Percentiles rank a stretch among this genome's conserved stretches.
Conservation (phyloP, 2,113 vertebrate genomes). For the Charadrius vociferus region DNA sequence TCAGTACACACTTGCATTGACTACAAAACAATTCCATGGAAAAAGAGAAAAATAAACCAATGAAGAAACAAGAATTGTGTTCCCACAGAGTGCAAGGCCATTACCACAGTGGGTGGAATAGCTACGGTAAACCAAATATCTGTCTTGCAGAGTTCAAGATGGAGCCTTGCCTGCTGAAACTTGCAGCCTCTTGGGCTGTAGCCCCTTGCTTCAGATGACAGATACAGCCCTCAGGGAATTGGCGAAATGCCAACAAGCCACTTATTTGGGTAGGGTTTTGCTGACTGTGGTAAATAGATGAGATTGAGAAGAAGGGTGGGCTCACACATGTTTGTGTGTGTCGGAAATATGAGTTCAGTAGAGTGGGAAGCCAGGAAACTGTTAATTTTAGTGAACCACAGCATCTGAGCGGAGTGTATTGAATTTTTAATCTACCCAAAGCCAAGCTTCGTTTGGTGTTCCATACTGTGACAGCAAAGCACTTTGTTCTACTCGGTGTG, state of each 20-base stretch:
- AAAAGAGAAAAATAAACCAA: neutral
- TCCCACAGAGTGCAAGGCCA: neutral
- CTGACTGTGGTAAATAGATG: neutral
- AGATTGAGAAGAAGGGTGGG: neutral
- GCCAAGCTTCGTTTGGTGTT: neutral
- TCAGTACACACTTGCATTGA: neutral
- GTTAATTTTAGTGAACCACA: neutral
- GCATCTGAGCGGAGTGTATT: neutral
- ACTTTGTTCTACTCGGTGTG: neutral
- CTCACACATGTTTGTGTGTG: neutral
- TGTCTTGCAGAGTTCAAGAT: neutral
- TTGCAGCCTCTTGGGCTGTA: neutral
- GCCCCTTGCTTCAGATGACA: neutral
- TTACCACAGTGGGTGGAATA: neutral
- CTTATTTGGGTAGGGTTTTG: neutral
- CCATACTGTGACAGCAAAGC: neutral
- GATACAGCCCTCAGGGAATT: neutral
- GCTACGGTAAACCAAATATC: neutral
- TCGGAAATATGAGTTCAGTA: neutral
- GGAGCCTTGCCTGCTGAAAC: constrained; percentile 8
- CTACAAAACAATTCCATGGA: neutral
- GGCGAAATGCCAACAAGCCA: neutral
- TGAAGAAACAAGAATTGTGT: neutral
- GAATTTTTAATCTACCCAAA: neutral
- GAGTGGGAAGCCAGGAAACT: neutral